phyloP scores from a whole-genome alignment of 2,113 vertebrate genomes.

The Tyto alba region DNA sequence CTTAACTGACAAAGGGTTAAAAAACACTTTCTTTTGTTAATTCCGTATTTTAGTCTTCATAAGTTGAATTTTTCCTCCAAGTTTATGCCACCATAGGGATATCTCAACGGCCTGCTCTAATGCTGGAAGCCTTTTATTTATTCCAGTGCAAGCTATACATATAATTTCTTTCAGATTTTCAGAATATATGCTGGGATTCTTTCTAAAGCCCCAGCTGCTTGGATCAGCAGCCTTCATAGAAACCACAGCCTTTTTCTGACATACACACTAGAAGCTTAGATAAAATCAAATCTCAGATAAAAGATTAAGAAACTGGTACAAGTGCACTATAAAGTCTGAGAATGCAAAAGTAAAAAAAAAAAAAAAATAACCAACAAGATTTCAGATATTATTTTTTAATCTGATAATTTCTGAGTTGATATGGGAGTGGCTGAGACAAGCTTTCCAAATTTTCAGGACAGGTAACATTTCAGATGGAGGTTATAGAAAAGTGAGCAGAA shows the following conservation, averaged over 20 bases:
- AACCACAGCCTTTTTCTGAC: background rate
- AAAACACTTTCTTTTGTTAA: background rate
- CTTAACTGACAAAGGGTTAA: background rate
- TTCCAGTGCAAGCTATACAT: background rate
- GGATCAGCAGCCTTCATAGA: background rate
- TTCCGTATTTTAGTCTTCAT: background rate
- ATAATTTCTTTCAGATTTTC: background rate
- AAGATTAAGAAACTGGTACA: background rate
- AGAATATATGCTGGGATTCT: background rate
- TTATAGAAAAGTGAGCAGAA: background rate
- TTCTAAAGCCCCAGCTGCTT: background rate
- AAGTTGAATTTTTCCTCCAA: background rate
- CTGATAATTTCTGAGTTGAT: background rate
- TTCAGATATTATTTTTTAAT: background rate
- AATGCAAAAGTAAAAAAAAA: background rate
- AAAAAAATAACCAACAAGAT: background rate
- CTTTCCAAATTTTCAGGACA: background rate
- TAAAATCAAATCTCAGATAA: background rate
- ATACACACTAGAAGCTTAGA: background rate
- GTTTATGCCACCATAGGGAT: background rate
- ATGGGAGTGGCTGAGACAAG: background rate
- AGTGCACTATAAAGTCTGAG: background rate
- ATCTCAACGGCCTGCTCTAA: background rate
- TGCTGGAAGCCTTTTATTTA: background rate
- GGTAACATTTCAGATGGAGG: background rate